Base-by-base conservation (phyloP, 2,888 invertebrate genomes). In the Epinotia bilunana region DNA sequence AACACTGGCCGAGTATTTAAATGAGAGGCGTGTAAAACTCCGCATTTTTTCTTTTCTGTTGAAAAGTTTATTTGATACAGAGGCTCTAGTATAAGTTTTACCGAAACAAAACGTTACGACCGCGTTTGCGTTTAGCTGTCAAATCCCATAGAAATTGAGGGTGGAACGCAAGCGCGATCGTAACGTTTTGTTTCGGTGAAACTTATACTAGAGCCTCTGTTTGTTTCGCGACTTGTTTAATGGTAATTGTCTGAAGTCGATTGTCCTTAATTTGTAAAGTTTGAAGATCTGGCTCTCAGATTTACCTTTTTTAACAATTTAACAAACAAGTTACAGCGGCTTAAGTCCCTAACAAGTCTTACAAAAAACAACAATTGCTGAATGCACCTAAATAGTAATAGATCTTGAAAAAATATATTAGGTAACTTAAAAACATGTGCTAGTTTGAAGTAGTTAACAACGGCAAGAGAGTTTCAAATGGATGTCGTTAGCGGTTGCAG, bases 1-100 rank as follows among this genome's bases (percentile, higher is more conserved):
- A 67, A 67, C 71, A 67, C 71, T 72, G 43, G 28, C 28, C 58
- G 74, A 77, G 78, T 76, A 79, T 78, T 76, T 77, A 73, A 77
- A 78, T 76, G 73, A 76, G 76, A 58, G 23, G 77, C 75, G 62
- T 57, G 72, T 60, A 73, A 73, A 71, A 46, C 60, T 65, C 16
- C 16, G 43, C 39, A 39, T 39, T 20, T 43, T 75, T 65, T 62
- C 55, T 57, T 68, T 39, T 72, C 60, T 53, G 11, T 64, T 62
- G 13, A 72, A 55, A 61, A 61, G 3, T 65, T 70, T 49, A 57
- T 62, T 74, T 23, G 12, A 46, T 64, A 58, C 43, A 18, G n/a
- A n/a, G n/a, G n/a, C n/a, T n/a, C n/a, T n/a, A n/a, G n/a, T n/a
- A n/a, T n/a, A n/a, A n/a, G n/a, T n/a, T n/a, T n/a, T n/a, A n/a